phyloP scores from a whole-genome alignment of 2,113 vertebrate species.

The Taxidea taxus region DNA sequence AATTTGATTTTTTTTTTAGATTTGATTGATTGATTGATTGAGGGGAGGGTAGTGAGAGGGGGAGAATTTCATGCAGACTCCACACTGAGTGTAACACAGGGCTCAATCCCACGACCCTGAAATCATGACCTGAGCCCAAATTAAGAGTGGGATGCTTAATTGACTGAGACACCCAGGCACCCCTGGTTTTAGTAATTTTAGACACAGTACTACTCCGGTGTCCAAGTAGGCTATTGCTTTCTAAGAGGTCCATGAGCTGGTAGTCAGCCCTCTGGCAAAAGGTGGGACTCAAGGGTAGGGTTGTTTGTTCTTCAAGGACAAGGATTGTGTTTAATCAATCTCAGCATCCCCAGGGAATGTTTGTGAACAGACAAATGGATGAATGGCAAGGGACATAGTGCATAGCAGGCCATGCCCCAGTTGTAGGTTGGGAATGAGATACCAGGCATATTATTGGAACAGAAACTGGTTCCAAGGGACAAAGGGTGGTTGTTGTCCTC shows the following conservation, averaged over 20 bases:
- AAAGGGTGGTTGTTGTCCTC: not conserved
- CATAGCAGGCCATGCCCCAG: not conserved
- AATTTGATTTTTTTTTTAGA: not conserved
- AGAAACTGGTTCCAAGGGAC: not conserved
- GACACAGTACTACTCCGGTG: fast-evolving
- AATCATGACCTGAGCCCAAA: not conserved
- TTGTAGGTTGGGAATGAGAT: not conserved
- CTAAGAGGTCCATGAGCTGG: not conserved
- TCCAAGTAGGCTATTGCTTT: not conserved
- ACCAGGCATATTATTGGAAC: not conserved
- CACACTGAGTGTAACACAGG: not conserved
- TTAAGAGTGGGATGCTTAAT: not conserved
- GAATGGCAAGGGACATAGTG: not conserved
- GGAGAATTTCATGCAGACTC: not conserved
- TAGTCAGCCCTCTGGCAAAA: not conserved
- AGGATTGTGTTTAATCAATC: too few relatives aligned
- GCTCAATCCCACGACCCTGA: not conserved
- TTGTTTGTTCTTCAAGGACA: not conserved
- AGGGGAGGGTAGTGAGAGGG: not conserved
- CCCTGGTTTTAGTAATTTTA: not conserved
- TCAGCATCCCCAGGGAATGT: not conserved
- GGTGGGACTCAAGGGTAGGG: not conserved
- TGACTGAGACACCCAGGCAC: not conserved
- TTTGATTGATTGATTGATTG: not conserved
- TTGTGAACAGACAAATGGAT: not conserved